phyloP scores from a whole-genome alignment of 2,888 invertebrate genomes.

The Gandaritis pyraliata region DNA sequence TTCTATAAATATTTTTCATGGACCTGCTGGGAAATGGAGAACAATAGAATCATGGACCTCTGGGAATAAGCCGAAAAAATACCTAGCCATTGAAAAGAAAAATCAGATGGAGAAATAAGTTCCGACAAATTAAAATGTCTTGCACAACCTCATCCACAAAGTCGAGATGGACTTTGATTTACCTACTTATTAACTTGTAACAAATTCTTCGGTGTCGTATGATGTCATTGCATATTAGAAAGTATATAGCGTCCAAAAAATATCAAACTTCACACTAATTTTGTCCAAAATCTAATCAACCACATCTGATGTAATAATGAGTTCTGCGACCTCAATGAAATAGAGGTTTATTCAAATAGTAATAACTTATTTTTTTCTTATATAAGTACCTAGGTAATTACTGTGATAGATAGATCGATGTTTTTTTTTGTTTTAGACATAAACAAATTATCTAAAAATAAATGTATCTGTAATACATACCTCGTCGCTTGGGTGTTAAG shows the following conservation, averaged over 20 bases:
- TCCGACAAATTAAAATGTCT: background rate
- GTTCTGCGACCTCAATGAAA: conserved; percentile 44
- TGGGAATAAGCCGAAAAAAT: no score
- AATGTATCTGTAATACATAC: conserved; percentile 53
- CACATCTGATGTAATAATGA: conserved; percentile 42
- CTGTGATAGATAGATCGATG: background rate
- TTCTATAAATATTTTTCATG: no score
- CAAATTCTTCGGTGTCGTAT: background rate
- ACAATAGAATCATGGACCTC: no score
- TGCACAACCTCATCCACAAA: background rate
- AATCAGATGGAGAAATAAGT: no score
- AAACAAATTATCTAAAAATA: background rate
- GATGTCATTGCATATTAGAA: conserved; percentile 19
- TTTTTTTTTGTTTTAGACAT: no score
- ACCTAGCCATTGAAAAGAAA: no score
- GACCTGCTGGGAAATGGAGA: no score
- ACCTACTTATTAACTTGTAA: background rate
- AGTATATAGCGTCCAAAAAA: conserved; percentile 17
- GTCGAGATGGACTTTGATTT: no score
- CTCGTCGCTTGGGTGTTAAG: conserved; percentile 80
- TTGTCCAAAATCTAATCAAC: conserved; percentile 23
- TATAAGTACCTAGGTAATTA: conserved; percentile 43
- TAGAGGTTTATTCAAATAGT: conserved; percentile 44
- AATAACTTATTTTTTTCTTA: conserved; percentile 39
- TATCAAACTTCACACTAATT: conserved; percentile 31